A percentile compares a stretch with the other conserved stretches of the same genome.
Evolutionary conservation across 1,140 invertebrate species (phyloP).

Genomic region (Ceratitis capitata): DNA sequence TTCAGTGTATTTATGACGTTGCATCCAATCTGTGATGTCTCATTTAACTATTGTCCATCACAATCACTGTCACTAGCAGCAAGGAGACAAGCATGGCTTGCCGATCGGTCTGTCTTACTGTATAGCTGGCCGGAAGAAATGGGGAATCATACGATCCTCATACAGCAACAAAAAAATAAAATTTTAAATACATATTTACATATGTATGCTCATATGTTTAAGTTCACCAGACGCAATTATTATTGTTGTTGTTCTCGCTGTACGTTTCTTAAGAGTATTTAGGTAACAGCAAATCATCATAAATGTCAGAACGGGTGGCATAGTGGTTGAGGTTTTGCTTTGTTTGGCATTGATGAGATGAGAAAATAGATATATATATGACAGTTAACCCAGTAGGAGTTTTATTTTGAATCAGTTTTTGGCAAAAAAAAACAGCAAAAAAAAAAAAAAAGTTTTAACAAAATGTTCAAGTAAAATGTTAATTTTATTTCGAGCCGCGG

Average conservation of each 20-base stretch:
- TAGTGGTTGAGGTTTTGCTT: not conserved
- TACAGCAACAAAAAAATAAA: not conserved
- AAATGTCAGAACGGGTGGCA: constrained; percentile 29
- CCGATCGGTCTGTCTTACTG: not conserved
- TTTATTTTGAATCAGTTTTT: too few species aligned
- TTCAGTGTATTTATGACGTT: not conserved
- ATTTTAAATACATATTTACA: not conserved
- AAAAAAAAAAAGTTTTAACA: too few species aligned
- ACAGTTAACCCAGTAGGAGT: not conserved
- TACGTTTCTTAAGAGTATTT: not conserved
- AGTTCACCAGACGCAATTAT: not conserved
- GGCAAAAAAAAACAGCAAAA: too few species aligned
- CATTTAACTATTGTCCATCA: constrained; percentile 37
- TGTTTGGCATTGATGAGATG: not conserved
- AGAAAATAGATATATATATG: not conserved
- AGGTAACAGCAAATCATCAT: constrained; percentile 34
- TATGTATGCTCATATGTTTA: not conserved
- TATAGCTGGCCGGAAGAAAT: constrained; percentile 8
- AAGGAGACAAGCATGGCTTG: not conserved
- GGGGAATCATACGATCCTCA: not conserved
- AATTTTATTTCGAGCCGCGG: too few species aligned
- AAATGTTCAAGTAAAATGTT: too few species aligned
- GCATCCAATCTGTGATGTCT: constrained; percentile 14
- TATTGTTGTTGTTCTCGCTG: not conserved
- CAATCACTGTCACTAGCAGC: not conserved